Conservation (phyloP, 2,797 vertebrate species). For the Cephalopachus bancanus region DNA sequence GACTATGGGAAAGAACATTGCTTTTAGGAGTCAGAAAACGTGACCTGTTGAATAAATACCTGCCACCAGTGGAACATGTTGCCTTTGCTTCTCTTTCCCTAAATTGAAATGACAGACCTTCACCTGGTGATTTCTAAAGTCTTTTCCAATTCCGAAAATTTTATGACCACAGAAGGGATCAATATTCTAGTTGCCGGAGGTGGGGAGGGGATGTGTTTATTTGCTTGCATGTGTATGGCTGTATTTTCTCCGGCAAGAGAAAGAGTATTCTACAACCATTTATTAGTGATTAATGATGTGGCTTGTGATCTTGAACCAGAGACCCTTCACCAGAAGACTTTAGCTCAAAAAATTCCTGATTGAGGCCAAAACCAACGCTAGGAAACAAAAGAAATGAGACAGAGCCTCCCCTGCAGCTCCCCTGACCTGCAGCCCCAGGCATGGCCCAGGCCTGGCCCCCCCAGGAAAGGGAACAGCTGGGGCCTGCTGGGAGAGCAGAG, state of each 20-base stretch:
- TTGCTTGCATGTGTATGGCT: background rate
- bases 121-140: background rate
- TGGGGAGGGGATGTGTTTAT: background rate
- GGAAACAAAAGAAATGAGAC: conserved; percentile 38
- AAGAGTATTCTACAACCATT: background rate
- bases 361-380: conserved; percentile 27
- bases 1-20: background rate
- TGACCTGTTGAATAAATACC: background rate
- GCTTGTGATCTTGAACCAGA: conserved; percentile 50
- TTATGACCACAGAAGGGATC: background rate
- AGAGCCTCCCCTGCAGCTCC: background rate
- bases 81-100: background rate
- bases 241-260: conserved; percentile 56
- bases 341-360: conserved; percentile 61
- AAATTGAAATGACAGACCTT: background rate
- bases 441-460: conserved; percentile 12
- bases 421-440: conserved; percentile 28
- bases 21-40: background rate
- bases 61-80: background rate
- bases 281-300: conserved; percentile 57
- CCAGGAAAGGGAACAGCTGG: conserved; percentile 12
- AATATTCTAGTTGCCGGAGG: background rate
- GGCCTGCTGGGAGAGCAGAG: background rate
- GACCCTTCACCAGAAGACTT: conserved; percentile 51
- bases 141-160: conserved; percentile 30